Percentiles rank a stretch among this genome's conserved stretches.
phyloP scores from a whole-genome alignment of 2,797 vertebrate species.

The Poeciliopsis presidionis region DNA sequence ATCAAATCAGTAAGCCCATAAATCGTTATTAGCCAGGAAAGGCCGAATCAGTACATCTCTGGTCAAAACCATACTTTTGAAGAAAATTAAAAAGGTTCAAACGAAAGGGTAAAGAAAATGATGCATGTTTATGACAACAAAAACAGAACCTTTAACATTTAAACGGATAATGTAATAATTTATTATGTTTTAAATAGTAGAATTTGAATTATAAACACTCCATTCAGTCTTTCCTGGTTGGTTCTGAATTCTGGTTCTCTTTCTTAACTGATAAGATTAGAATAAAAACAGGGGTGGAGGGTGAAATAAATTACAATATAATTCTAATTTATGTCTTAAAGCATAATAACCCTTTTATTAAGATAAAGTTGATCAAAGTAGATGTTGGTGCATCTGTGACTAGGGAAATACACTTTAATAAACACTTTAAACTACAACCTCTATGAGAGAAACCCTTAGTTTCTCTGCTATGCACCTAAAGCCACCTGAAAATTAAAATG shows the following conservation, averaged over 20 bases:
- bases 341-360: neutral
- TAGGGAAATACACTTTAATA: neutral
- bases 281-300: neutral
- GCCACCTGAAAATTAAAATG: neutral
- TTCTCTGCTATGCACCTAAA: neutral
- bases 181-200: neutral
- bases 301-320: neutral
- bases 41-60: neutral
- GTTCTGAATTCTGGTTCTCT: neutral
- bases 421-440: neutral
- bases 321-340: neutral
- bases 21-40: neutral
- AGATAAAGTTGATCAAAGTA: neutral
- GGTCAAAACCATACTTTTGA: neutral
- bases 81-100: neutral
- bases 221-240: neutral
- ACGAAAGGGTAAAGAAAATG: neutral
- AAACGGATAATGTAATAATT: neutral
- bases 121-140: neutral
- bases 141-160: neutral
- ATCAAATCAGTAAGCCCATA: neutral
- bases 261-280: neutral
- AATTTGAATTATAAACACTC: neutral
- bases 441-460: neutral
- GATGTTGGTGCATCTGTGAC: neutral